Evolutionary conservation across 2,797 vertebrate species (phyloP).

Genomic region (Siniperca scherzeri): DNA sequence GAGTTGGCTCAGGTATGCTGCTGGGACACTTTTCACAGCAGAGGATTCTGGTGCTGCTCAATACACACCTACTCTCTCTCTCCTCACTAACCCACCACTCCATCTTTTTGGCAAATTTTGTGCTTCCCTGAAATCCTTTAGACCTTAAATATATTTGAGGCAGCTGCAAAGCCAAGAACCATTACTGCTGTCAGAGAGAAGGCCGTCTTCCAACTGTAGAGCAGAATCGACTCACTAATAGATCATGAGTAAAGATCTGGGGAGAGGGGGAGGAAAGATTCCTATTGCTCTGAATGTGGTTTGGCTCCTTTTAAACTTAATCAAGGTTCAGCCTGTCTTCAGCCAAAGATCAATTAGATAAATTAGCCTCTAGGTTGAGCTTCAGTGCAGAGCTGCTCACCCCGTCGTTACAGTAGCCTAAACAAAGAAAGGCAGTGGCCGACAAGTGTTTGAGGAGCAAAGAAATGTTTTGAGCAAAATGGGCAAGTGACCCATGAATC

Average conservation of each 20-base stretch:
- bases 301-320: constrained; percentile 59
- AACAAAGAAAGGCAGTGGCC: constrained; percentile 49
- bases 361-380: constrained; percentile 43
- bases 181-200: constrained; percentile 65
- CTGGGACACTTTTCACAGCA: constrained; percentile 40
- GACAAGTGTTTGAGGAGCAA: constrained; percentile 37
- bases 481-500: constrained; percentile 50
- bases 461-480: constrained; percentile 51
- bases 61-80: constrained; percentile 52
- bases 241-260: constrained; percentile 53
- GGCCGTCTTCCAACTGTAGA: constrained; percentile 58
- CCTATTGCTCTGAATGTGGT: constrained; percentile 44
- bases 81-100: constrained; percentile 46
- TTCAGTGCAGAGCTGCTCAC: constrained; percentile 36
- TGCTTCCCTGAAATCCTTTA: constrained; percentile 53
- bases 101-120: constrained; percentile 51
- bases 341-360: constrained; percentile 63
- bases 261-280: constrained; percentile 28
- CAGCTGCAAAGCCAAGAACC: constrained; percentile 61
- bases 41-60: constrained; percentile 57
- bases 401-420: constrained; percentile 33
- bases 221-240: constrained; percentile 58
- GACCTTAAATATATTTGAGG: constrained; percentile 65
- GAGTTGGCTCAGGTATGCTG: constrained; percentile 32
- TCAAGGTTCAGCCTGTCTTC: constrained; percentile 53